phyloP scores from a whole-genome alignment of 2,797 vertebrate genomes.

The Apogon hyalosoma region DNA sequence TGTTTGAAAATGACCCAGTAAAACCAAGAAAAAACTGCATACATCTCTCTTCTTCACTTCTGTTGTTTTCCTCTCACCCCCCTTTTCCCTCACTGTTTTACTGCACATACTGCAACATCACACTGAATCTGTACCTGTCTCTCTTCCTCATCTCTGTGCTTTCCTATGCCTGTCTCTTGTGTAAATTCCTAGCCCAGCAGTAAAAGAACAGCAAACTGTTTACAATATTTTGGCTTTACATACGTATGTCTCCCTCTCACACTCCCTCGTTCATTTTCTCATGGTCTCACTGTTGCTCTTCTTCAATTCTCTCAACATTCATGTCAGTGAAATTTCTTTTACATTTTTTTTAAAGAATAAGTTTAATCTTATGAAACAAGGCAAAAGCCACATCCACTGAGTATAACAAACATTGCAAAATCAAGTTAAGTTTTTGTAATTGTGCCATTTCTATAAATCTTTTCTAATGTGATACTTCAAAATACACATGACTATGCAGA shows the following conservation, averaged over 20 bases:
- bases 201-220: slow-evolving; percentile 32
- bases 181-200: slow-evolving; percentile 19
- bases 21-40: slow-evolving; percentile 32
- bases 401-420: too few species aligned
- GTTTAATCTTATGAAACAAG: too few species aligned
- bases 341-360: background rate
- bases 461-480: too few species aligned
- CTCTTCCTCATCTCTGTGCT: background rate
- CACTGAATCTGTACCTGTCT: slow-evolving; percentile 2
- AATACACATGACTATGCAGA: too few species aligned
- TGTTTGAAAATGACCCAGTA: background rate
- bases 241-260: background rate
- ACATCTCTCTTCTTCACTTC: slow-evolving; percentile 1
- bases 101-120: slow-evolving; percentile 8
- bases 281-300: slow-evolving; percentile 4
- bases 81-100: slow-evolving; percentile 8
- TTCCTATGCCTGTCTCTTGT: slow-evolving; percentile 9
- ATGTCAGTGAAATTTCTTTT: slow-evolving; percentile 11
- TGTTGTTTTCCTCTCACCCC: background rate
- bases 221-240: slow-evolving; percentile 20
- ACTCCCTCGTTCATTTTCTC: slow-evolving; percentile 1
- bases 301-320: background rate
- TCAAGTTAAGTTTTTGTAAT: too few species aligned
- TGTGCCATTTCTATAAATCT: too few species aligned
- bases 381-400: too few species aligned